A percentile compares a stretch with the other conserved stretches of the same genome.
Conservation (phyloP, 2,113 vertebrate species). For the Sinosuthora webbiana region DNA sequence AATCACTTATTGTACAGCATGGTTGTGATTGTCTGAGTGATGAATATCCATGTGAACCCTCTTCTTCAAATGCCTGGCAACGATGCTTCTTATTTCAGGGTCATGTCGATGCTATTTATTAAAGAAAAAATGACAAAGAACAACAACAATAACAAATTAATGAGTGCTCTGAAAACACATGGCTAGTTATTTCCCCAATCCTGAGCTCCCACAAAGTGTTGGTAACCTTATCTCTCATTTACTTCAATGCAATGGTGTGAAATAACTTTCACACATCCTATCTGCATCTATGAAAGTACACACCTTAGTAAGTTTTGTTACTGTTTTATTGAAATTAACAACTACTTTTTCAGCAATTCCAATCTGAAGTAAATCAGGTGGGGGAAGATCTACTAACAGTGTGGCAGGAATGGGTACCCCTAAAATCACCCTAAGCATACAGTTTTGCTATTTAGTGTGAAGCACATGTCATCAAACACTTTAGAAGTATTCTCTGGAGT, state of each 20-base stretch:
- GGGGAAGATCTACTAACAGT: background rate
- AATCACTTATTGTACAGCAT: background rate
- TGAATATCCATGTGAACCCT: background rate
- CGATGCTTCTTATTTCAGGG: constrained; percentile 62
- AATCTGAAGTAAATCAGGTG: background rate
- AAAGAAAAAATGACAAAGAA: background rate
- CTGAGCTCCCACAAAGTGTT: background rate
- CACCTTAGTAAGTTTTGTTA: background rate
- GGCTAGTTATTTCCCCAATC: background rate
- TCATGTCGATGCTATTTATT: constrained; percentile 69
- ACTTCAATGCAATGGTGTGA: background rate
- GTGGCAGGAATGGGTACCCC: background rate
- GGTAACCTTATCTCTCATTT: background rate
- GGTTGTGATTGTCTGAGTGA: background rate
- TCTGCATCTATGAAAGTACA: background rate
- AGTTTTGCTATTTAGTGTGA: background rate
- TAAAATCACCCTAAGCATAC: background rate
- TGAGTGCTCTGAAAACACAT: background rate
- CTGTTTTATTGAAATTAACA: background rate
- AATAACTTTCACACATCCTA: background rate
- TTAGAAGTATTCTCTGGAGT: background rate
- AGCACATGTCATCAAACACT: background rate
- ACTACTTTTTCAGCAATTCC: background rate
- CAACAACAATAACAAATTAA: background rate
- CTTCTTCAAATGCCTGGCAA: constrained; percentile 6